Conservation (phyloP, 2,888 invertebrate genomes). For the Liposcelis brunnea region DNA sequence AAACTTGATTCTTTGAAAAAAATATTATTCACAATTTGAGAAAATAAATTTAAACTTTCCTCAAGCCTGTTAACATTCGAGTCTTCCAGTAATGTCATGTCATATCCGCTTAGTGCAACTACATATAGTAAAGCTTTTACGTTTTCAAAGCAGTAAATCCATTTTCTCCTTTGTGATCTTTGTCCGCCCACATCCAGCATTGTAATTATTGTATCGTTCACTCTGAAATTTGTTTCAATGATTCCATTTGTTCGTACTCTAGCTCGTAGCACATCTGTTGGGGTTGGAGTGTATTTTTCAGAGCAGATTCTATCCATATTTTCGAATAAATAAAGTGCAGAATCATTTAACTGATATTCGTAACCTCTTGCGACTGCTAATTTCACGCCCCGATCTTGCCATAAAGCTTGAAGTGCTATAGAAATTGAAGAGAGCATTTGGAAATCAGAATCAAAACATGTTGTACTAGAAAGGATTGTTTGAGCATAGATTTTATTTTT, state of each 20-base stretch:
- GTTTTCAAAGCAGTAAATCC: slow-evolving; percentile 51
- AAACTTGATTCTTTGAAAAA: slow-evolving; percentile 43
- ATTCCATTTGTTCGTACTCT: slow-evolving; percentile 46
- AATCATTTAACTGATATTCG: slow-evolving; percentile 48
- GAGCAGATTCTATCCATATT: slow-evolving; percentile 46
- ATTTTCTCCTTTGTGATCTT: slow-evolving; percentile 42
- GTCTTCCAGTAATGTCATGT: slow-evolving; percentile 45
- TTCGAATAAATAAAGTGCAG: slow-evolving; percentile 46
- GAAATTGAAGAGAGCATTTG: slow-evolving; percentile 33
- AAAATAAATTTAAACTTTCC: slow-evolving; percentile 44
- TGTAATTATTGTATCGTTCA: slow-evolving; percentile 35
- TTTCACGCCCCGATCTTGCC: slow-evolving; percentile 44
- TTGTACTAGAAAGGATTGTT: slow-evolving; percentile 31
- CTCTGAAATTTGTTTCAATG: slow-evolving; percentile 45
- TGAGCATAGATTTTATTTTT: slow-evolving; percentile 40
- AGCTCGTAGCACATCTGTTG: slow-evolving; percentile 43
- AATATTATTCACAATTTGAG: slow-evolving; percentile 41
- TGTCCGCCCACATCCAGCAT: slow-evolving; percentile 7
- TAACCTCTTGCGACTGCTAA: slow-evolving; percentile 45
- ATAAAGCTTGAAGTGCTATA: slow-evolving; percentile 35
- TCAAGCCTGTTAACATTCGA: slow-evolving; percentile 40
- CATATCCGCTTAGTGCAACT: slow-evolving; percentile 45
- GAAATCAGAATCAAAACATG: slow-evolving; percentile 37
- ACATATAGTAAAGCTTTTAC: slow-evolving; percentile 44
- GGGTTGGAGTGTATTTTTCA: slow-evolving; percentile 42